Evolutionary conservation across 1,140 invertebrate genomes (phyloP), one percentile per base, ranked within the genome.

Genomic region (Drosophila sp.): DNA sequence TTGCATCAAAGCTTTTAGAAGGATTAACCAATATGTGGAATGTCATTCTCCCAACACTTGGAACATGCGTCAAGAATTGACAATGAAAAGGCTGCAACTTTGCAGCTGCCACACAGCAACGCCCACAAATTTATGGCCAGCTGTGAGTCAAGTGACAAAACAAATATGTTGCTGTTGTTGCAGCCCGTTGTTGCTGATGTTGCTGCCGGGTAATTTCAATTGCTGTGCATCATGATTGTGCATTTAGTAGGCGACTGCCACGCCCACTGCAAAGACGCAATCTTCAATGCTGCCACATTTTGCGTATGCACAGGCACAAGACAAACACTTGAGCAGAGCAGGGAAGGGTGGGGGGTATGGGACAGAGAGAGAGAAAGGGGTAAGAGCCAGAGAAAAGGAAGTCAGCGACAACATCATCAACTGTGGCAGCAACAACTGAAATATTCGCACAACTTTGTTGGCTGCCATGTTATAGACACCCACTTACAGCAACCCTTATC

Each of bases 1-100:
- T 76, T 61, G 61, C 80, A 80, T 87, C 82, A 87, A 87, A 86
- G 82, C 82, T 86, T 86, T 86, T 87, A 86, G 83, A 50, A 62
- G 82, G 72, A 86, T 86, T 86, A 86, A 82, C 82, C 82, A 86
- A 86, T 72, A 72, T 72, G 13, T 63, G 38, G 27, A 34, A 63
- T n/a, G n/a, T 32, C 18, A 51, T 14, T 43, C 45, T 27, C n/a
- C n/a, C n/a, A 16, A 45, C 38, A n/a, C 51, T 5, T 18, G 50
- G 25, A 27, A 29, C 48, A 70, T 16, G 53, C 53, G 46, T 41
- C 36, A 59, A 78, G 83, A 76, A 72, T 76, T 87, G 82, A 87
- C 82, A 86, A 87, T 86, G 82, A 78, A 76, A 87, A 5, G 18
- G n/a, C 41, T 9, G 56, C 62, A 43, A 2, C n/a, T 4, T 9